These are phyloP conservation scores for Myiagra hebetior DNA, from an alignment of 2,113 vertebrate species.

Conservation along the genomic window DNA sequence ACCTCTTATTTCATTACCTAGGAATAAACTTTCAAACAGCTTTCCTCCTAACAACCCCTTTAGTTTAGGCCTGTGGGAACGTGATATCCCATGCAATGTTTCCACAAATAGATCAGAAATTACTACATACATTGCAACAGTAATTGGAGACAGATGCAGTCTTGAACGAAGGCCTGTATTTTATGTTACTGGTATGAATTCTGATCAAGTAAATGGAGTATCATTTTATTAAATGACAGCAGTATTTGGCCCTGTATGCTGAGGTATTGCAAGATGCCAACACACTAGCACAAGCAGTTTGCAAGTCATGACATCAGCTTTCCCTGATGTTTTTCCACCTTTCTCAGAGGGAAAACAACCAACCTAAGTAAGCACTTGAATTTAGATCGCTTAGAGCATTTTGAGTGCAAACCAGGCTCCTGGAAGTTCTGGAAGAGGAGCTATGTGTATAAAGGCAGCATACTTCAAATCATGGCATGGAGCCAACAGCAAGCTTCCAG, in stretches of 20 bases:
- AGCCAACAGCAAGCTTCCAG: background rate
- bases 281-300: background rate
- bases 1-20: background rate
- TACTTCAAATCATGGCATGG: background rate
- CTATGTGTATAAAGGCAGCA: rapidly evolving
- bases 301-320: rapidly evolving
- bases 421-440: background rate
- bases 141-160: background rate
- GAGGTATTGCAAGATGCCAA: background rate
- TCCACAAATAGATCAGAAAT: slow-evolving; percentile 42
- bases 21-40: background rate
- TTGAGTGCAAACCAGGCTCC: background rate
- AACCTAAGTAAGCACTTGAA: background rate
- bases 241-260: background rate
- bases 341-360: background rate
- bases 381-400: background rate
- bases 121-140: background rate
- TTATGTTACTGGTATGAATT: background rate
- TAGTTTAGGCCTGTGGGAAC: background rate
- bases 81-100: background rate
- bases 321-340: background rate
- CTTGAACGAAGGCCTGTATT: background rate
- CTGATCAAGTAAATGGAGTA: background rate
- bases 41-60: background rate
- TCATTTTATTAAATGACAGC: background rate